phyloP scores from a whole-genome alignment of 2,797 vertebrate genomes.

The Siniperca undulata region DNA sequence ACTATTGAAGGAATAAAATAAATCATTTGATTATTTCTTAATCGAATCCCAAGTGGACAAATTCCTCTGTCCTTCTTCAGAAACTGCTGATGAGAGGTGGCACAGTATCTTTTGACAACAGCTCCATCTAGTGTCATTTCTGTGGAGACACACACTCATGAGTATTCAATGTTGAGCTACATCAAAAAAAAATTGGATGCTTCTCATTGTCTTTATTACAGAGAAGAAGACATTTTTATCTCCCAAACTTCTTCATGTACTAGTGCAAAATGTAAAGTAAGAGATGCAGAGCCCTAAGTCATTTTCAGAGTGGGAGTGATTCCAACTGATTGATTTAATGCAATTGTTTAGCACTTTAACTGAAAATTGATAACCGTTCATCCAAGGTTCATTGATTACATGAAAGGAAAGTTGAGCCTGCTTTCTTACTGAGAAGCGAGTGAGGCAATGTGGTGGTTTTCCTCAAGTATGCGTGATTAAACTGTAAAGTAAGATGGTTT shows the following conservation, averaged over 20 bases:
- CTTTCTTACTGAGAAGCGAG: neutral
- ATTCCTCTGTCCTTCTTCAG: neutral
- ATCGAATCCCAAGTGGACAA: neutral
- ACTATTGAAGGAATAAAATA: neutral
- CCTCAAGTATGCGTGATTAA: neutral
- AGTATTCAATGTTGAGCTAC: too few species aligned
- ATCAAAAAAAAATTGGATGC: too few species aligned
- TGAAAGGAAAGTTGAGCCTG: neutral
- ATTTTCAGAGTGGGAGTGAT: neutral
- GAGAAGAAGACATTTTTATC: neutral
- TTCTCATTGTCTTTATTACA: too few species aligned
- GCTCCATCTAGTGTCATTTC: conserved; percentile 57
- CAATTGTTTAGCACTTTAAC: neutral
- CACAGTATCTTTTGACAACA: conserved; percentile 27
- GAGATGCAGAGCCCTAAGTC: neutral
- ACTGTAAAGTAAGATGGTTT: neutral
- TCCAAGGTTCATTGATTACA: too few species aligned
- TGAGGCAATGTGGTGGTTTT: neutral
- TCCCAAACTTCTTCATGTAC: neutral
- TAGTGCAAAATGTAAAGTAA: neutral
- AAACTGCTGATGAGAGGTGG: neutral
- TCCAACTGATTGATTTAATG: neutral
- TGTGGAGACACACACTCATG: neutral
- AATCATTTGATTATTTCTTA: neutral
- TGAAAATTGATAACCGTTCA: too few species aligned